phyloP scores from a whole-genome alignment of 2,797 vertebrate species.

The Amniataba percoides region DNA sequence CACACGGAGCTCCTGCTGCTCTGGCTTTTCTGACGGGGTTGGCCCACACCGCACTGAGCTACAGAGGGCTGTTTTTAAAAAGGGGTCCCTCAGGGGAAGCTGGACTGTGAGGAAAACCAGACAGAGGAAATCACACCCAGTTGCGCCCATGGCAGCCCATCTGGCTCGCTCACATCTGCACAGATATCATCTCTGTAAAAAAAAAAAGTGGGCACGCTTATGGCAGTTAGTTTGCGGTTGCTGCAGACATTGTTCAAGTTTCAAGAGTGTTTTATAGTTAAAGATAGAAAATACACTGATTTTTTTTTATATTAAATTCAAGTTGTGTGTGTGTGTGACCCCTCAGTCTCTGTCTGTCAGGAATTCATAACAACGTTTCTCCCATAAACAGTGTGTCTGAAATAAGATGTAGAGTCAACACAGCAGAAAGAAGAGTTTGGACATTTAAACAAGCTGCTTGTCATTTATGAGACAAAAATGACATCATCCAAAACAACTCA shows the following conservation, averaged over 20 bases:
- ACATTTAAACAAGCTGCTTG: constrained; percentile 21
- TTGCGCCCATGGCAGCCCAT: constrained; percentile 68
- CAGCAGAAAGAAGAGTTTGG: constrained; percentile 21
- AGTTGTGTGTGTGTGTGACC: constrained; percentile 16
- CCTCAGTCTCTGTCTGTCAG: constrained; percentile 29
- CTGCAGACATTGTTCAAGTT: constrained; percentile 33
- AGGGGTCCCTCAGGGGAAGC: constrained; percentile 84
- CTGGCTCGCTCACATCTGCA: constrained; percentile 69
- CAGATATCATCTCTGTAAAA: constrained; percentile 68
- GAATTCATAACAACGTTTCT: constrained; percentile 45
- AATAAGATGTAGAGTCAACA: constrained; percentile 14
- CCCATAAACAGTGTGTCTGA: constrained; percentile 25
- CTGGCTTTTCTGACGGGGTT: constrained; percentile 43
- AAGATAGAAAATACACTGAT: constrained; percentile 37
- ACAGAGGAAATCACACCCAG: constrained; percentile 85
- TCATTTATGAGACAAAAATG: background rate
- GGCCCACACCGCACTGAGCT: constrained; percentile 39
- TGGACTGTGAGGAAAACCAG: constrained; percentile 84
- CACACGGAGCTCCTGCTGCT: constrained; percentile 50
- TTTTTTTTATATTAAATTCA: constrained; percentile 37
- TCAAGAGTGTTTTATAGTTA: constrained; percentile 43
- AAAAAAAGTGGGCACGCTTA: constrained; percentile 59
- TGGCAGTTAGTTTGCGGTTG: constrained; percentile 61
- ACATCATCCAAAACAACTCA: constrained; percentile 11
- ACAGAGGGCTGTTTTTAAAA: constrained; percentile 73